Evolutionary conservation across 2,113 vertebrate genomes (phyloP), one percentile per base, ranked within the genome.

Genomic region (Perca flavescens): DNA sequence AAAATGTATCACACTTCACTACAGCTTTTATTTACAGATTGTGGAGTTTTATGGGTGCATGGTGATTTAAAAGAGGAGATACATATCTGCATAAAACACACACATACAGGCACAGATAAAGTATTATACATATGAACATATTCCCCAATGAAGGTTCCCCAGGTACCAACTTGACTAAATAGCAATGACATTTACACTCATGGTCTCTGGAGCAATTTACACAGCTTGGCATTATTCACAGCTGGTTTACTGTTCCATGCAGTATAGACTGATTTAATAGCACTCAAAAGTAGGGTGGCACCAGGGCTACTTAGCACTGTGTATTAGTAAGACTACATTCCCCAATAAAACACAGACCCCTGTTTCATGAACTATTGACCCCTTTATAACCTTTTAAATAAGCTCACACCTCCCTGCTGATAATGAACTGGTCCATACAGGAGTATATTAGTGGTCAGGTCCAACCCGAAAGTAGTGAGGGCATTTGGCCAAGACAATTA

Each of bases 211-310:
- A 74, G 84, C 85, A 58, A 79, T 82, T 89, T 91, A 77, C 86
- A 92, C 73, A 88, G 78, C 74, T 85, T 83, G 75, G 87, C 82
- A 79, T 88, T 87, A 79, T 86, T 87, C 62, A 31, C 86, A 94
- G 87, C 86, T 90, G 80, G 81, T 89, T 92, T 86, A 90, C 80
- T 83, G 81, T 86, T 90, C 72, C 79, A 31, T 62, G 67, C 62
- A 71, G 87, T 80, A 74, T 62, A 91, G 90, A 92, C 92, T 84
- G 86, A 91, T 91, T 94, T 94, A 93, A 93, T 89, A 87, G 88
- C 77, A 68, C 84, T 85, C 84, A 85, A 86, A 74, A 76, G 80
- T 69, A 70, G 56, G 79, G 88, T 91, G 92, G 91, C 94, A 93
- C 92, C 86, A 82, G 49, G 79, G 66, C 86, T 90, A 91, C 84